Evolutionary conservation across 2,888 invertebrate genomes (phyloP).

Genomic region (Dolichomitus sp.): DNA sequence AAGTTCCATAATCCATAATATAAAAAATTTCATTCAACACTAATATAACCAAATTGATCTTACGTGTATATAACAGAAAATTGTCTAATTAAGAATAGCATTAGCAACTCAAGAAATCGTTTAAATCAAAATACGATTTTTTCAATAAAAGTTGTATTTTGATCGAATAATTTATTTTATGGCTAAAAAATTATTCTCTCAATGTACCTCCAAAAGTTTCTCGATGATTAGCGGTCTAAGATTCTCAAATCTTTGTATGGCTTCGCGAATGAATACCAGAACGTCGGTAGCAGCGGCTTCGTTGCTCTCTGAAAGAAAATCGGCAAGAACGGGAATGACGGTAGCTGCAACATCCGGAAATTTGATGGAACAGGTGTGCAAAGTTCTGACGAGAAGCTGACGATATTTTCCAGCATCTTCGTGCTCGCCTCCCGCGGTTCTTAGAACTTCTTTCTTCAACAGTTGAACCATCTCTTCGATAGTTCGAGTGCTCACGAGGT

Average conservation of each 20-base stretch:
- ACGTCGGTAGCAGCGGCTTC: conserved; percentile 98
- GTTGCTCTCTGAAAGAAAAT: conserved; percentile 96
- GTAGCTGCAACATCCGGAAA: conserved; percentile 98
- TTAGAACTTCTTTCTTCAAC: conserved; percentile 96
- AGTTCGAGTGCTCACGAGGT: conserved; percentile 96
- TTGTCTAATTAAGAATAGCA: neutral
- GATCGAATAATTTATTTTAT: neutral
- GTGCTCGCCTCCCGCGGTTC: conserved; percentile 95
- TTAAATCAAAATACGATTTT: neutral
- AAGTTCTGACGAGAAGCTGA: conserved; percentile 97
- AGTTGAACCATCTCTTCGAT: conserved; percentile 98
- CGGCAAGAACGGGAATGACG: conserved; percentile 97
- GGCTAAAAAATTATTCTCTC: neutral
- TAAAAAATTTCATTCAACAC: neutral
- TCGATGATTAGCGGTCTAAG: conserved; percentile 94
- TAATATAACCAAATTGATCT: neutral
- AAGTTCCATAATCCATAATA: neutral
- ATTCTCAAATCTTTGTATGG: conserved; percentile 96
- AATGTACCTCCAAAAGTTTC: conserved; percentile 82
- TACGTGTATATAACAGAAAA: too few relatives aligned
- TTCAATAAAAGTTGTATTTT: neutral
- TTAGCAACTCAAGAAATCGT: neutral
- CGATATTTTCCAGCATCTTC: conserved; percentile 98
- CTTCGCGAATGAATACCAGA: conserved; percentile 97
- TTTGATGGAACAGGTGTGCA: conserved; percentile 97